A percentile compares a stretch with the other conserved stretches of the same genome.
These are phyloP conservation scores for Crambe crambe DNA, from an alignment of 37 sponge, comb jelly and placozoan genomes.

Conservation along the genomic window DNA sequence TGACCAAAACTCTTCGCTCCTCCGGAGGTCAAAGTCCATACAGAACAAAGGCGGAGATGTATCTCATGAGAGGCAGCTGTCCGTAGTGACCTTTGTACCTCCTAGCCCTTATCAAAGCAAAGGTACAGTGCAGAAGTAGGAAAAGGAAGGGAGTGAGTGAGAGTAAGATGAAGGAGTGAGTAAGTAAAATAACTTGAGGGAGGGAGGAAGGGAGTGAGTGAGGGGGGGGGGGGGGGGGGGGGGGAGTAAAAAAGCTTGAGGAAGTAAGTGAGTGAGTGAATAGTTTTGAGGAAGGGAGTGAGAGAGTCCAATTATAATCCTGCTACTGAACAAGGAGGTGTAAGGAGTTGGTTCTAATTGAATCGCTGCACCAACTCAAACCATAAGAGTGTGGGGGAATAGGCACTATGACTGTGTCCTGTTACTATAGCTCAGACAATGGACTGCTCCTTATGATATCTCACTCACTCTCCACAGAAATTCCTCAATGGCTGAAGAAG, in stretches of 20 bases:
- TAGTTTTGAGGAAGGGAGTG: neutral
- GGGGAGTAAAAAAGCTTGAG: neutral
- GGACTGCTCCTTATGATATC: neutral
- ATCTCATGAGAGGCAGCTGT: slow-evolving; percentile 69
- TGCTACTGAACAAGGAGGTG: too few relatives aligned
- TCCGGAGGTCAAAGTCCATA: slow-evolving; percentile 67
- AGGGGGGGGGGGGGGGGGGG: slow-evolving; percentile 7
- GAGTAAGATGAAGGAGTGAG: neutral
- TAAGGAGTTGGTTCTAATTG: too few relatives aligned
- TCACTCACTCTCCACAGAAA: slow-evolving; percentile 49
- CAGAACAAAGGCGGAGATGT: slow-evolving; percentile 8
- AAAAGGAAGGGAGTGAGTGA: neutral
- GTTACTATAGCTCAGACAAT: too few relatives aligned
- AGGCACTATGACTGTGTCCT: too few relatives aligned
- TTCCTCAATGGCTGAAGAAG: slow-evolving; percentile 73
- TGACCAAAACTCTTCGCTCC: slow-evolving; percentile 63
- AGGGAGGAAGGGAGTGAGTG: neutral
- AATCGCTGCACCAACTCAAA: too few relatives aligned
- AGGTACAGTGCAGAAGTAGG: slow-evolving; percentile 28
- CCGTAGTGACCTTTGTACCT: slow-evolving; percentile 80
- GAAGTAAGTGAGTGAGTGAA: neutral
- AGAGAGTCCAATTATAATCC: too few relatives aligned
- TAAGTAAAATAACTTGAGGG: neutral
- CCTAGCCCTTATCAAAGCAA: slow-evolving; percentile 76
- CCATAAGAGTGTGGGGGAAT: too few relatives aligned